These are phyloP conservation scores for Nixonia krombeini DNA, from an alignment of 1,140 invertebrate species.

Conservation along the genomic window DNA sequence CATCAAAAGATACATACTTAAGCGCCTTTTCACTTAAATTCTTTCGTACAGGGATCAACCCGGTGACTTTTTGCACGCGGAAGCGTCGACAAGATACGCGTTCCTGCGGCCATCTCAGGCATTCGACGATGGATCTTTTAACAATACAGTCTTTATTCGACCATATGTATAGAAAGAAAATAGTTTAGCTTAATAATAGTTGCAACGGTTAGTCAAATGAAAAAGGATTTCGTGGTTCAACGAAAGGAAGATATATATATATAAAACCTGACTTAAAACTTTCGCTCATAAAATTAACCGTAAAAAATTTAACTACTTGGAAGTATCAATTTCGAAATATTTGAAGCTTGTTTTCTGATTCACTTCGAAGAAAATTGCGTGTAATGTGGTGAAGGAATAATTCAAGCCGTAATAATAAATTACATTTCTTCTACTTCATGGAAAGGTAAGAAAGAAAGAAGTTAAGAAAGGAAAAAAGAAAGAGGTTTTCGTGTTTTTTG, in stretches of 20 bases:
- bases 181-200: too few species aligned
- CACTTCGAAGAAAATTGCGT: neutral
- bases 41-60: constrained; percentile 31
- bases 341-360: neutral
- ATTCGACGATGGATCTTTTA: constrained; percentile 4
- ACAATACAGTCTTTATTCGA: constrained; percentile 26
- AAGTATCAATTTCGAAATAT: neutral
- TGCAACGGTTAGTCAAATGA: neutral
- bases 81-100: neutral
- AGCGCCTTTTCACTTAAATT: constrained; percentile 18
- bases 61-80: constrained; percentile 24
- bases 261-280: neutral
- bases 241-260: too few species aligned
- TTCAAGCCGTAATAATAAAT: too few species aligned
- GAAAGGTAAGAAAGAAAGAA: too few species aligned
- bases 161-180: constrained; percentile 9
- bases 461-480: too few species aligned
- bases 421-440: too few species aligned
- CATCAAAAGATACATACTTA: constrained; percentile 64
- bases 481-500: too few species aligned
- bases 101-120: neutral
- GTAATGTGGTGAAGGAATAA: too few species aligned
- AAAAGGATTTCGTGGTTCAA: neutral
- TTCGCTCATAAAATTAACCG: neutral
- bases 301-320: neutral